phyloP scores from a whole-genome alignment of 2,113 vertebrate genomes.

The Platycercus adscitus region DNA sequence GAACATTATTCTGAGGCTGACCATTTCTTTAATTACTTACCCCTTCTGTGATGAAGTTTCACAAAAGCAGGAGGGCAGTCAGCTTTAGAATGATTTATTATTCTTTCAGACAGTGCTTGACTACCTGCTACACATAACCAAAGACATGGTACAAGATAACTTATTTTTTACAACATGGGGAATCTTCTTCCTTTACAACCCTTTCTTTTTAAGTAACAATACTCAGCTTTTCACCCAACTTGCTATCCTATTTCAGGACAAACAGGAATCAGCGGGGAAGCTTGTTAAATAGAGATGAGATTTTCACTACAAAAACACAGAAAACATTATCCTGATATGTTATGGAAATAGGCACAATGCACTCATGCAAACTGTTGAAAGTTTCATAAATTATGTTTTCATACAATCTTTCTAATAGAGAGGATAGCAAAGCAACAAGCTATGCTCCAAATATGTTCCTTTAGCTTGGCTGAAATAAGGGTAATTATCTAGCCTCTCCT shows the following conservation, averaged over 20 bases:
- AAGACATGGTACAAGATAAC: background rate
- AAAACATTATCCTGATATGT: background rate
- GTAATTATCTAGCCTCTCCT: background rate
- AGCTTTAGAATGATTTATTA: background rate
- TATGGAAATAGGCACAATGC: background rate
- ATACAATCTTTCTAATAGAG: accelerated
- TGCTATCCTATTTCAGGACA: background rate
- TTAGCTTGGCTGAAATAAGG: background rate
- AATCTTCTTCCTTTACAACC: background rate
- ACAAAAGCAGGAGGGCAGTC: background rate
- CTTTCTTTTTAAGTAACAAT: background rate
- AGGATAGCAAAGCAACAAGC: background rate
- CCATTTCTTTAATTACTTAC: background rate
- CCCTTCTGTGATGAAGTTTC: background rate
- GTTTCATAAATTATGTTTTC: background rate
- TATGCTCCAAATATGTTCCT: background rate
- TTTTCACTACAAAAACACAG: background rate
- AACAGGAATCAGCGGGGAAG: background rate
- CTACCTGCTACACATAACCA: background rate
- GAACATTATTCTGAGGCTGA: background rate
- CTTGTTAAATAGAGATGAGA: background rate
- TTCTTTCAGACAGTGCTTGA: background rate
- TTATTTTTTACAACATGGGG: background rate
- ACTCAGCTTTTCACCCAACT: background rate
- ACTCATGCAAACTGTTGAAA: background rate